These are phyloP conservation scores for Augochlorella aurata DNA, from an alignment of 2,888 invertebrate genomes.

Conservation along the genomic window DNA sequence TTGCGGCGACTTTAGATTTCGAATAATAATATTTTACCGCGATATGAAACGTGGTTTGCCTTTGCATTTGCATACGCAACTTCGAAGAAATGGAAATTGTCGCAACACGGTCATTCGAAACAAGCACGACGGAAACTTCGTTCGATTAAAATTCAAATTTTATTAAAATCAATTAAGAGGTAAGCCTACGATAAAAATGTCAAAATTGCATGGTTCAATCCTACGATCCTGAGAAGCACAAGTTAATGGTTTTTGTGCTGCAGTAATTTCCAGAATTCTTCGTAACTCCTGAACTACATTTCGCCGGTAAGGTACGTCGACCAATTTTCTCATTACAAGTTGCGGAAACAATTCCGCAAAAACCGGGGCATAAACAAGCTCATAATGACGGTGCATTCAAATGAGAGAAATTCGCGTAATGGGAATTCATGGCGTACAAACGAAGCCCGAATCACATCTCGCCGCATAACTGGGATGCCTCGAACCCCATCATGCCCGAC, in stretches of 20 bases:
- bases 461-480: background rate
- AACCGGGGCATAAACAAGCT: background rate
- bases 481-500: background rate
- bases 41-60: no score
- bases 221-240: no score
- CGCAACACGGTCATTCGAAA: no score
- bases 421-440: constrained; percentile 5
- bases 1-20: background rate
- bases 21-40: background rate
- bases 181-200: no score
- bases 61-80: no score
- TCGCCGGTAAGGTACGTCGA: background rate
- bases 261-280: no score
- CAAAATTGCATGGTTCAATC: no score
- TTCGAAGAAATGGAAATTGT: no score
- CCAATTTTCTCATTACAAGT: background rate
- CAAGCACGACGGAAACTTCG: no score
- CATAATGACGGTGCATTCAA: background rate
- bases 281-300: background rate
- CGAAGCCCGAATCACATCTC: constrained; percentile 1
- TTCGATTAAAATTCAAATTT: no score
- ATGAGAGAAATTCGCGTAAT: background rate
- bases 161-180: no score
- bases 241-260: no score
- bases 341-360: background rate